Conservation (phyloP, 2,113 vertebrate genomes). For the Dasyprocta punctata region DNA sequence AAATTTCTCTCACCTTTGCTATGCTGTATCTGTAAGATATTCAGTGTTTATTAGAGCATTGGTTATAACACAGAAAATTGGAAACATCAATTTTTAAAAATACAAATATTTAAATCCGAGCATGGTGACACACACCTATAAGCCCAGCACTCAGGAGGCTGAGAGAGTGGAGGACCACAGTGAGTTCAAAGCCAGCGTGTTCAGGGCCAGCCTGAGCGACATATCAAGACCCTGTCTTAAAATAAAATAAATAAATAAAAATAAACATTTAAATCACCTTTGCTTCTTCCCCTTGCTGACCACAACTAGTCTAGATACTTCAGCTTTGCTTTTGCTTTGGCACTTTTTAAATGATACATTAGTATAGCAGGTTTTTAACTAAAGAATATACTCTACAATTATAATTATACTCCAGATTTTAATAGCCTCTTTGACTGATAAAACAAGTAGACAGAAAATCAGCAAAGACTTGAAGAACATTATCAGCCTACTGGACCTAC, state of each 20-base stretch:
- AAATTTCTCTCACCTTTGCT: slow-evolving; percentile 8
- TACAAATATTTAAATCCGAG: not conserved
- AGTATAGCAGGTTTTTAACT: not conserved
- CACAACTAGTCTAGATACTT: not conserved
- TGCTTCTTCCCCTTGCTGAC: not conserved
- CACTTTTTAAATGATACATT: slow-evolving; percentile 10
- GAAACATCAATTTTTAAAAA: not conserved
- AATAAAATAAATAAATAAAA: not conserved
- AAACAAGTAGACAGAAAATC: slow-evolving; percentile 23
- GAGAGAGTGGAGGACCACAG: not conserved
- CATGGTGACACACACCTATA: too few relatives aligned
- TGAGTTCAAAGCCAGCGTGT: not conserved
- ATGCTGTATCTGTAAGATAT: not conserved
- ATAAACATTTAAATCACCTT: not conserved
- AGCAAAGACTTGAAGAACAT: not conserved
- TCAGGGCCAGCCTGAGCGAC: not conserved
- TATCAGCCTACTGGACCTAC: not conserved
- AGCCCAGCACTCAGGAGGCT: too few relatives aligned
- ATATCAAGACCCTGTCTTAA: not conserved
- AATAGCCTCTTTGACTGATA: not conserved
- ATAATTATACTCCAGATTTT: too few relatives aligned
- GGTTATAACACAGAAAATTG: not conserved
- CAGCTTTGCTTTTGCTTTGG: not conserved
- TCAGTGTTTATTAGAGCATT: not conserved
- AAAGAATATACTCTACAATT: not conserved